A percentile compares a stretch with the other conserved stretches of the same genome.
phyloP scores from a whole-genome alignment of 2,113 vertebrate species.

The Ramphastos sulfuratus region DNA sequence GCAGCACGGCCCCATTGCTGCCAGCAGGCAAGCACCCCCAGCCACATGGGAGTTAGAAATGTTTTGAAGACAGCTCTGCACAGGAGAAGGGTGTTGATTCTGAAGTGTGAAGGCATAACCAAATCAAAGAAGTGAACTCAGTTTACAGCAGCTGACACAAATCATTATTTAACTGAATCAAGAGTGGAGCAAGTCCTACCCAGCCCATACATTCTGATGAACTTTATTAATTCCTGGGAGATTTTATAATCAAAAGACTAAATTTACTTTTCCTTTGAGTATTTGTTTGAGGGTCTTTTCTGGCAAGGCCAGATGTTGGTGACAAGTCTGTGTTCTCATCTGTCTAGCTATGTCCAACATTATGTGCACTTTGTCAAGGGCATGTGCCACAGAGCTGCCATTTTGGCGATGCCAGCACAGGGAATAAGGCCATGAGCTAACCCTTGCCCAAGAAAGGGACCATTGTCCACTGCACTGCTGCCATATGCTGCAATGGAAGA shows the following conservation, averaged over 20 bases:
- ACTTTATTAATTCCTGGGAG: not conserved
- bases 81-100: conserved; percentile 8
- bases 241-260: not conserved
- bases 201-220: conserved; percentile 12
- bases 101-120: conserved; percentile 11
- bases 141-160: conserved; percentile 27
- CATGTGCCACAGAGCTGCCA: fast-evolving
- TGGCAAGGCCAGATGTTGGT: not conserved
- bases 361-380: not conserved
- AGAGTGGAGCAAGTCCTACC: conserved; percentile 14
- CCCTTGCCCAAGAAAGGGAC: not conserved
- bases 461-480: not conserved
- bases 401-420: not conserved
- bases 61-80: not conserved
- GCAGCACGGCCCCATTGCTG: not conserved
- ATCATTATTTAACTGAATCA: conserved; percentile 45
- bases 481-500: not conserved
- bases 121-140: conserved; percentile 42
- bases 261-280: not conserved
- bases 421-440: fast-evolving
- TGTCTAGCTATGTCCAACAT: not conserved
- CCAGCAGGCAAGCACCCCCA: not conserved
- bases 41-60: not conserved
- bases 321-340: not conserved
- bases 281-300: not conserved